Evolutionary conservation across 2,113 vertebrate genomes (phyloP).

Genomic region (Strix uralensis): DNA sequence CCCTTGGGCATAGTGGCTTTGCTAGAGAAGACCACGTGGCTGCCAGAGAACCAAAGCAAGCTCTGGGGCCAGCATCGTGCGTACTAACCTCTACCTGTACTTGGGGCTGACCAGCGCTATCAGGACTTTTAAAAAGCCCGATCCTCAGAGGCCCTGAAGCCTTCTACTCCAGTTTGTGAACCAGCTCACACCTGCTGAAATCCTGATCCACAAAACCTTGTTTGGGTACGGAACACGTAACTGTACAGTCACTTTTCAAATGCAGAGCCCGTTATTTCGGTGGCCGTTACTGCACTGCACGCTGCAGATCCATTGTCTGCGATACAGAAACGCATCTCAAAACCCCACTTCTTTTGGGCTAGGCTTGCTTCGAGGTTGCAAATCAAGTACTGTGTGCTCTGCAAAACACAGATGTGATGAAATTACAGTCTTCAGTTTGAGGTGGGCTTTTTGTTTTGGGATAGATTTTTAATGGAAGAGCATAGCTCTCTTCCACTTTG

Average conservation of each 20-base stretch:
- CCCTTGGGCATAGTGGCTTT: not conserved
- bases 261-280: not conserved
- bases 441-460: not conserved
- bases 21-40: not conserved
- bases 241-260: not conserved
- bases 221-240: accelerated
- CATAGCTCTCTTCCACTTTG: not conserved
- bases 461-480: not conserved
- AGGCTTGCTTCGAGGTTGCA: not conserved
- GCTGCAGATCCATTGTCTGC: accelerated
- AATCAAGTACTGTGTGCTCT: not conserved
- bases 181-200: not conserved
- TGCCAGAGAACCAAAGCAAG: not conserved
- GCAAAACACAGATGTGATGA: not conserved
- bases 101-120: not conserved
- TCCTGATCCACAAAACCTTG: accelerated
- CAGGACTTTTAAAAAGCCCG: not conserved
- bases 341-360: not conserved
- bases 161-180: accelerated
- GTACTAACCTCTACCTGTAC: accelerated
- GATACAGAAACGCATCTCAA: not conserved
- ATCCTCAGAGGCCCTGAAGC: not conserved
- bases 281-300: not conserved
- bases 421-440: not conserved
- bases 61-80: not conserved